Conservation (phyloP, 2,113 vertebrate genomes). For the Paratilapia polleni region DNA sequence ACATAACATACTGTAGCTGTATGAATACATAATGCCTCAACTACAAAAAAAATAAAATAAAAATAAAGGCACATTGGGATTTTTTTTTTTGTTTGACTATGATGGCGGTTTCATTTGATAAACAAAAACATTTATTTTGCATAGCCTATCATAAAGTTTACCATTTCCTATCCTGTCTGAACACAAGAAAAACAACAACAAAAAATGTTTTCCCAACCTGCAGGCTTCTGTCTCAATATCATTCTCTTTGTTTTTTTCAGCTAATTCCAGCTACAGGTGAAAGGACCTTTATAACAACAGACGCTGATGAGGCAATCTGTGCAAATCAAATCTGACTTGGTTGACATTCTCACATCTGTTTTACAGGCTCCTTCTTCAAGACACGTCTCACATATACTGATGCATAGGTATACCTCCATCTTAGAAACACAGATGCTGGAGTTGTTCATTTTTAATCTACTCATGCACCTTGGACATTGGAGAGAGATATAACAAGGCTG, state of each 20-base stretch:
- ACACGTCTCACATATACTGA: slow-evolving; percentile 17
- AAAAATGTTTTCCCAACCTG: not conserved
- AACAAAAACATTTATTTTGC: not conserved
- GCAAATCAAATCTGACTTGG: slow-evolving; percentile 22
- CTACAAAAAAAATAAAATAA: not conserved
- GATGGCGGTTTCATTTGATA: not conserved
- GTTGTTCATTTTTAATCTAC: slow-evolving; percentile 9
- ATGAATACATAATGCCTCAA: not conserved
- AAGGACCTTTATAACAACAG: not conserved
- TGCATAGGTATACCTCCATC: not conserved
- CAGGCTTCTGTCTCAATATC: not conserved
- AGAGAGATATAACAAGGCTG: slow-evolving; percentile 4
- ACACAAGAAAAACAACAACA: not conserved
- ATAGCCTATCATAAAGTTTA: not conserved
- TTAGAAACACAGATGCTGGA: not conserved
- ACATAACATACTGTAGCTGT: not conserved
- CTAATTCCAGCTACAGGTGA: slow-evolving; percentile 51
- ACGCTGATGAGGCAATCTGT: slow-evolving; percentile 32
- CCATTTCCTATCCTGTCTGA: not conserved
- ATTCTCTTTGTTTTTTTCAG: slow-evolving; percentile 2
- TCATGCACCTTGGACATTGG: not conserved
- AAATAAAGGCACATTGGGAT: not conserved
- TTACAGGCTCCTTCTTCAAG: slow-evolving; percentile 1
- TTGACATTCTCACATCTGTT: slow-evolving; percentile 39
- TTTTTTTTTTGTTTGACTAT: not conserved